These are phyloP conservation scores for Eudasyphora cyanicolor DNA, from an alignment of 2,888 invertebrate genomes.

Conservation along the genomic window DNA sequence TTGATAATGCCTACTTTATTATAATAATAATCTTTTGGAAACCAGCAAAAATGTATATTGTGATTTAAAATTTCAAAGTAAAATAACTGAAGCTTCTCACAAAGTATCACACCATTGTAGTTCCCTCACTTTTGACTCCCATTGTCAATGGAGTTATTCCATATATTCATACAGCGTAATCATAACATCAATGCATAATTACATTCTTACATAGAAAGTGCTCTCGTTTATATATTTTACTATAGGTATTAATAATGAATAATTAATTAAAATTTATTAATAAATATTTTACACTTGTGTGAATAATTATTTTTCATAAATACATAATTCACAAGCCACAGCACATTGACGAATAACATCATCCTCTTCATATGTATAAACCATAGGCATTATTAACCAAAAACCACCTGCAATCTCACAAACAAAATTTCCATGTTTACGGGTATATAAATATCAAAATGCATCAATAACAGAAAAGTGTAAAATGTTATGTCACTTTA, in stretches of 20 bases:
- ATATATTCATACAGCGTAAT: neutral
- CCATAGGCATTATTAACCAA: too few species aligned
- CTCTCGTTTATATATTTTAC: too few species aligned
- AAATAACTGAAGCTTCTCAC: too few species aligned
- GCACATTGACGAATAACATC: too few species aligned
- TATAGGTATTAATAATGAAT: slow-evolving; percentile 24
- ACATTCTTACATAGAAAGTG: neutral
- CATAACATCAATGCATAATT: neutral
- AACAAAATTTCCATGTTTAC: neutral
- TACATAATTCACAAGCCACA: neutral
- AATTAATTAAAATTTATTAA: slow-evolving; percentile 11
- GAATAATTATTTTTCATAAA: slow-evolving; percentile 1
- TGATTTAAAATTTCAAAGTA: too few species aligned
- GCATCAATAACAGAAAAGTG: neutral
- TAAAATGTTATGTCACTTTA: slow-evolving; percentile 30
- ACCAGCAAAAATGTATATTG: too few species aligned
- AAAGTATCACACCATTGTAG: too few species aligned
- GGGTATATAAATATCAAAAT: neutral
- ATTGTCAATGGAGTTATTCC: too few species aligned
- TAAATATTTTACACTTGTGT: slow-evolving; percentile 12
- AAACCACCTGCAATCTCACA: neutral
- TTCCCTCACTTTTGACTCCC: too few species aligned
- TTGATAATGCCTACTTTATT: too few species aligned
- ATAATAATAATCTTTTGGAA: too few species aligned
- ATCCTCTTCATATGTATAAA: too few species aligned